phyloP scores from a whole-genome alignment of 2,113 vertebrate species.

The Brachypteracias leptosomus region DNA sequence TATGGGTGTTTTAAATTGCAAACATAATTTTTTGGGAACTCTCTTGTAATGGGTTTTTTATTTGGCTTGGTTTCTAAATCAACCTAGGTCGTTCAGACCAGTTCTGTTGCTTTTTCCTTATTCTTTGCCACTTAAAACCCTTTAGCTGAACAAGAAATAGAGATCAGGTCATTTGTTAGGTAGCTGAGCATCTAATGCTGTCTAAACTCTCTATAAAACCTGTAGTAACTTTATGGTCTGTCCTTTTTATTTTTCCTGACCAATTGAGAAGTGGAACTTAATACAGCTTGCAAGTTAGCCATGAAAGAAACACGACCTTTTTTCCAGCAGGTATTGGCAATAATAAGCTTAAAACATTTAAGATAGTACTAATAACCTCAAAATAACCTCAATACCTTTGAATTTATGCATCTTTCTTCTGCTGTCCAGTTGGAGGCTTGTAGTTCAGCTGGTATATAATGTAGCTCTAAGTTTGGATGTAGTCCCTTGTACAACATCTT shows the following conservation, averaged over 20 bases:
- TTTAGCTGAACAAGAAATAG: constrained; percentile 6
- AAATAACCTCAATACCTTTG: not conserved
- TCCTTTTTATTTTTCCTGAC: not conserved
- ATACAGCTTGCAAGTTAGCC: not conserved
- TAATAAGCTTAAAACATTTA: not conserved
- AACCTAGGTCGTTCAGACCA: not conserved
- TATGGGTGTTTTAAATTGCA: constrained; percentile 41
- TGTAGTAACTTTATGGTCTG: not conserved
- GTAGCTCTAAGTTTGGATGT: not conserved
- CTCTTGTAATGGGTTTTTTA: not conserved
- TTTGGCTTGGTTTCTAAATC: constrained; percentile 33
- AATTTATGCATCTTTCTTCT: not conserved
- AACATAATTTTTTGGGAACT: constrained; percentile 27
- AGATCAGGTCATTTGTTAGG: not conserved
- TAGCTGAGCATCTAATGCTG: not conserved
- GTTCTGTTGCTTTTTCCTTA: not conserved
- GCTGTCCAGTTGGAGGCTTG: not conserved
- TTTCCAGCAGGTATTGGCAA: not conserved
- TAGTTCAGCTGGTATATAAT: not conserved
- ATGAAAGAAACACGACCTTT: not conserved
- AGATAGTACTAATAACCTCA: not conserved
- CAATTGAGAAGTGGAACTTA: not conserved
- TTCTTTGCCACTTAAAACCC: not conserved
- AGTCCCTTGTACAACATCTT: not conserved
- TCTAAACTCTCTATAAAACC: not conserved